These are phyloP conservation scores for Drosophila murphyi DNA, from an alignment of 1,140 invertebrate genomes.

Conservation along the genomic window DNA sequence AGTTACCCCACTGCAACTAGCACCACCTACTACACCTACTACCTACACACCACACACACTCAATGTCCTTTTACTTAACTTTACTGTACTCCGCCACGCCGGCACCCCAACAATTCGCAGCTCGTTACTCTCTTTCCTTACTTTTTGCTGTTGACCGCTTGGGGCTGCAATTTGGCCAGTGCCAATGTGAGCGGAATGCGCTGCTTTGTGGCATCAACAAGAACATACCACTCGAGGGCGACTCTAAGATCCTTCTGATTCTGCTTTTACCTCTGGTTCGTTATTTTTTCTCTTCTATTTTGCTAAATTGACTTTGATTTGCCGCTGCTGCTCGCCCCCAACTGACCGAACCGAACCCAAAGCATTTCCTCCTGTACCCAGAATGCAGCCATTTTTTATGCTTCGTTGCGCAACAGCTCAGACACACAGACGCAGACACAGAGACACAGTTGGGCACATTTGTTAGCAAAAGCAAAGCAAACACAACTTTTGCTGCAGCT, in stretches of 20 bases:
- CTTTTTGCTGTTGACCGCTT: slow-evolving; percentile 11
- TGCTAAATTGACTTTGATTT: slow-evolving; percentile 55
- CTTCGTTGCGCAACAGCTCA: slow-evolving; percentile 53
- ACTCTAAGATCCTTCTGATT: slow-evolving; percentile 25
- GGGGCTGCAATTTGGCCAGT: slow-evolving; percentile 35
- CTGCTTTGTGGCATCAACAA: slow-evolving; percentile 41
- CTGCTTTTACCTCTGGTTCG: neutral
- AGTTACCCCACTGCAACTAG: no score
- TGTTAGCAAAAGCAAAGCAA: slow-evolving; percentile 17
- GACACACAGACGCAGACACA: slow-evolving; percentile 1
- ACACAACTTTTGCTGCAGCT: slow-evolving; percentile 17
- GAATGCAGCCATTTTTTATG: slow-evolving; percentile 73
- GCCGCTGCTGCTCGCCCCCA: slow-evolving; percentile 3
- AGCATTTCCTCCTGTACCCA: slow-evolving; percentile 42
- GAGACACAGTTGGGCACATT: slow-evolving; percentile 13
- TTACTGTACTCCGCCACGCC: neutral
- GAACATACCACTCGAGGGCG: slow-evolving; percentile 45
- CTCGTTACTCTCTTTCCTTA: slow-evolving; percentile 18
- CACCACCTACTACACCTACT: no score
- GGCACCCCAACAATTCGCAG: neutral
- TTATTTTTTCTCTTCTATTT: slow-evolving; percentile 13
- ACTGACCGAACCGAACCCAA: slow-evolving; percentile 20
- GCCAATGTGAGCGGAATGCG: slow-evolving; percentile 3
- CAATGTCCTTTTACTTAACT: no score
- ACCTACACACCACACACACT: no score